Conservation (phyloP, 2,113 vertebrate species). For the Odobenus rosmarus region DNA sequence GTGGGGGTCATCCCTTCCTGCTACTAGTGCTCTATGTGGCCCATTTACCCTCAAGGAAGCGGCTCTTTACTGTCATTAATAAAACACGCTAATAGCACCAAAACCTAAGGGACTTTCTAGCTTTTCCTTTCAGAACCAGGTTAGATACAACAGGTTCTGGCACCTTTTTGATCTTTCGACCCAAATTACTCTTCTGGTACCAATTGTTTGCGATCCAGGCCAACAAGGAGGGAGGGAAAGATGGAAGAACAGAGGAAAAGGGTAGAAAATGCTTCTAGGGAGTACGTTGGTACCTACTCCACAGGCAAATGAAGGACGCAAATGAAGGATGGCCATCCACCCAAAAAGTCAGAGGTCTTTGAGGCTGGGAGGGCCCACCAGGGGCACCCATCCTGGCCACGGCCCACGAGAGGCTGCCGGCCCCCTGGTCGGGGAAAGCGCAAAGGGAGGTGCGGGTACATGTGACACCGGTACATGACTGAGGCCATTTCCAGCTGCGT, state of each 20-base stretch:
- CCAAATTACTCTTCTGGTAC: slow-evolving; percentile 20
- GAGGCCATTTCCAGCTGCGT: neutral
- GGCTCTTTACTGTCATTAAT: slow-evolving; percentile 66
- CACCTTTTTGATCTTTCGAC: slow-evolving; percentile 27
- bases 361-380: neutral
- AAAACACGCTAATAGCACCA: slow-evolving; percentile 54
- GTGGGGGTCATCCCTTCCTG: neutral
- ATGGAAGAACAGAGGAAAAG: neutral
- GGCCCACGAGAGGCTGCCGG: neutral
- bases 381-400: neutral
- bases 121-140: slow-evolving; percentile 72
- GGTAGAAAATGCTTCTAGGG: neutral
- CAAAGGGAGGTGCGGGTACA: neutral
- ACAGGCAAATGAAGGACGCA: neutral
- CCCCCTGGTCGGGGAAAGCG: neutral
- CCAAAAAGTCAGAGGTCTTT: neutral
- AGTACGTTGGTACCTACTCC: neutral
- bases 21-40: slow-evolving; percentile 52
- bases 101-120: slow-evolving; percentile 48
- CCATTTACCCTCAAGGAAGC: slow-evolving; percentile 65
- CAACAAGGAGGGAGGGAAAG: neutral
- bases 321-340: neutral
- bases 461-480: neutral
- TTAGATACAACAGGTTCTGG: slow-evolving; percentile 48
- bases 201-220: neutral